Conservation (phyloP, 2,113 vertebrate genomes). For the Oxyruncus cristatus region DNA sequence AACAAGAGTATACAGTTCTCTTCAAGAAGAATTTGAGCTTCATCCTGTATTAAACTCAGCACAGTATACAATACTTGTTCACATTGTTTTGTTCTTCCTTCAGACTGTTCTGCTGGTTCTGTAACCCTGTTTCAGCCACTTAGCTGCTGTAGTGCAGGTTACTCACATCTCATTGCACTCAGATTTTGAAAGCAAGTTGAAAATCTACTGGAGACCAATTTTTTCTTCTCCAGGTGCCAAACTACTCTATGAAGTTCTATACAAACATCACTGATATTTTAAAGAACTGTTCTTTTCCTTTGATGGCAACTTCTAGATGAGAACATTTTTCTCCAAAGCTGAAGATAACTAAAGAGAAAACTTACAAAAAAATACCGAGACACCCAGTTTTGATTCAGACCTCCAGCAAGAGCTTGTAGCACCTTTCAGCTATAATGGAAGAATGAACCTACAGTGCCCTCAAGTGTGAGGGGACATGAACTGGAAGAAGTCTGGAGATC, state of each 20-base stretch:
- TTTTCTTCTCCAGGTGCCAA: background rate
- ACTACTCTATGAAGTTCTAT: background rate
- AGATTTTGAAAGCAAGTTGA: background rate
- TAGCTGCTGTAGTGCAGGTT: background rate
- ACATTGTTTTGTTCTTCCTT: background rate
- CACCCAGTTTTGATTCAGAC: background rate
- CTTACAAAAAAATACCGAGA: background rate
- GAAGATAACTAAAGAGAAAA: background rate
- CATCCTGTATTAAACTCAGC: background rate
- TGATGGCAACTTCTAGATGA: background rate
- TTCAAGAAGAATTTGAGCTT: background rate
- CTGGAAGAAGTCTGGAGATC: background rate
- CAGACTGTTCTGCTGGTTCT: background rate
- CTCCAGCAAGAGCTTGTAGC: background rate
- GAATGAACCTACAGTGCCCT: slow-evolving; percentile 36
- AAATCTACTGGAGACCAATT: background rate
- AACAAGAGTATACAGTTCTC: background rate
- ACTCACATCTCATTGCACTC: background rate
- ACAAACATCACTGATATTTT: background rate
- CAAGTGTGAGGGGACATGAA: slow-evolving; percentile 23
- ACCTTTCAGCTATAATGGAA: background rate
- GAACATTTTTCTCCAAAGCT: background rate
- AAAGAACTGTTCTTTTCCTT: background rate
- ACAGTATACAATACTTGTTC: background rate
- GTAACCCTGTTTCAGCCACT: background rate